Base-by-base conservation (phyloP, 2,113 vertebrate species). In the Bombycilla garrulus region DNA sequence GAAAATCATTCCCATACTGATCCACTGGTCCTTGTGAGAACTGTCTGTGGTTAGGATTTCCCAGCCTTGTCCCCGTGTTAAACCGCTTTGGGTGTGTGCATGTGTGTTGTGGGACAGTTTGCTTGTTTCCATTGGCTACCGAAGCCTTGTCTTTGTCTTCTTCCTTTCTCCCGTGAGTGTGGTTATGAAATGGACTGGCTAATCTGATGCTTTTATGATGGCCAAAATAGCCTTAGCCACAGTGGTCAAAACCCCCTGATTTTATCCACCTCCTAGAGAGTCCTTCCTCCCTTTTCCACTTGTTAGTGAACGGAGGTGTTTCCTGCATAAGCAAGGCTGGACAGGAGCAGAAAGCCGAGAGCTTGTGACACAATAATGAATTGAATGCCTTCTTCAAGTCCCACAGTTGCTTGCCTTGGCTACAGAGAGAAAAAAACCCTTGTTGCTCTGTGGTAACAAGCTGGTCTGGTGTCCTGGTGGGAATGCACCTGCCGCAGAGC, bases 241-340 rank as follows among this genome's bases (percentile, higher is more conserved):
- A 25, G 28, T 35, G 16, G 48, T 36, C 35, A 53, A 53, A 60
- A 47, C 21, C 11, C 22, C 21, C 38, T 18, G 64, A 70, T 81
- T 56, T 77, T 36, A 33, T n/a, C 38, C 4, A 5, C 31, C 22
- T 65, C 17, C 18, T 54, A 36, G 35, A 62, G 38, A 50, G 33
- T 33, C 15, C 5, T 33, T 85, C 17, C 8, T 42, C 12, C 20
- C 28, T 86, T 71, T 53, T 29, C 19, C 33, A 1, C 57, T 51
- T 25, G 4, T 12, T 28, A 47, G 28, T 4, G 2, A 67, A 47
- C 3, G 0, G 2, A 58, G 13, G 5, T 3, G 0, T 60, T 89
- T 47, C 36, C 53, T 81, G 23, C 8, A 19, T 11, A 35, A 76
- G 24, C 47, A 51, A 60, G 58, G n/a, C 31, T 10, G 36, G n/a